These are phyloP conservation scores for Amphipoea lucens DNA, from an alignment of 2,888 invertebrate genomes.

Conservation along the genomic window DNA sequence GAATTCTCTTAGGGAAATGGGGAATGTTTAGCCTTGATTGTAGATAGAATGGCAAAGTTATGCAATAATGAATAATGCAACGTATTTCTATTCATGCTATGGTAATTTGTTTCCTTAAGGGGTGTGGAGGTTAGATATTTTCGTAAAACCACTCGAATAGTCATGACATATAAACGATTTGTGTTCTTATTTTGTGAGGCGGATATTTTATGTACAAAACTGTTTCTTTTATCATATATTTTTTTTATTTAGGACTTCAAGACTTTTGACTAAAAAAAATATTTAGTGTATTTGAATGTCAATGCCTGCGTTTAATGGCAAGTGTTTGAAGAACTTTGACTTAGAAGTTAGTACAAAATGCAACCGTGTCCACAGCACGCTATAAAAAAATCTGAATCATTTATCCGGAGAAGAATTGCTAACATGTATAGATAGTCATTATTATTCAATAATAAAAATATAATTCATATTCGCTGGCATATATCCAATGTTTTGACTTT, in stretches of 20 bases:
- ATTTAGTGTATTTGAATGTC: not conserved
- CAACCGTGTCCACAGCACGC: not conserved
- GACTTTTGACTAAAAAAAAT: not conserved
- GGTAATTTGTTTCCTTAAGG: constrained; percentile 48
- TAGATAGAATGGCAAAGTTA: constrained; percentile 19
- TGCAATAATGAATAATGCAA: constrained; percentile 52
- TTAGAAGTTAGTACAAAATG: not conserved
- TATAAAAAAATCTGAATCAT: constrained; percentile 33
- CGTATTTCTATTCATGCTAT: constrained; percentile 53
- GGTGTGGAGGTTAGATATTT: constrained; percentile 28
- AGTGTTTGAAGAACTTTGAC: too few relatives aligned
- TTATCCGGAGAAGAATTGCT: constrained; percentile 66
- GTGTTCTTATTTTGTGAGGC: not conserved
- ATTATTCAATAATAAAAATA: constrained; percentile 77
- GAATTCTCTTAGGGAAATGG: not conserved
- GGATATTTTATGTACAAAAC: not conserved
- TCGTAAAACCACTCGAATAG: constrained; percentile 17
- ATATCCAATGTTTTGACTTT: constrained; percentile 77
- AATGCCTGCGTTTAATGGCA: not conserved
- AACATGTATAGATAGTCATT: constrained; percentile 61
- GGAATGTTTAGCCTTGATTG: constrained; percentile 14
- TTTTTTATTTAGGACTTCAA: not conserved
- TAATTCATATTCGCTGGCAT: constrained; percentile 79
- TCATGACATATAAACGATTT: constrained; percentile 8
- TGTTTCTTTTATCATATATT: not conserved